Percentiles rank a stretch among this genome's conserved stretches.
phyloP scores from a whole-genome alignment of 2,113 vertebrate genomes.

The Epinephelus cyanopodus region DNA sequence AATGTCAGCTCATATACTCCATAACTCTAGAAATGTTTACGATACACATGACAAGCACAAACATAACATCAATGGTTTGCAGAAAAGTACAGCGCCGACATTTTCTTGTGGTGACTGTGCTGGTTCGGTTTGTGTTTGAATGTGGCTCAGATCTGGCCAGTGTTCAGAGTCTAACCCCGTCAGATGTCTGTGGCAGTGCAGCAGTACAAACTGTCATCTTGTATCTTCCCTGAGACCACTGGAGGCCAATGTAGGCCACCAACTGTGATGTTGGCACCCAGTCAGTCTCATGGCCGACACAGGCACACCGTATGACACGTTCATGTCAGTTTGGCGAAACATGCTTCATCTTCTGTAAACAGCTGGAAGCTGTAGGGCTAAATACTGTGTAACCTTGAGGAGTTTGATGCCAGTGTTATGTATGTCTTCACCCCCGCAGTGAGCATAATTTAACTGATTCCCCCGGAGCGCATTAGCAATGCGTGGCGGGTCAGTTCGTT shows the following conservation, averaged over 20 bases:
- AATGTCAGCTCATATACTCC: too few relatives aligned
- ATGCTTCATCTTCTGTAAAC: constrained; percentile 59
- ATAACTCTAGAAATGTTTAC: too few relatives aligned
- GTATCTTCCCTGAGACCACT: constrained; percentile 8
- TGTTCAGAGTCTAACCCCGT: constrained; percentile 15
- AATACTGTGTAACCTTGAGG: constrained; percentile 72
- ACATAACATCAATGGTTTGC: too few relatives aligned
- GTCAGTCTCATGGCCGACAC: neutral
- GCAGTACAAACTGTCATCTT: neutral
- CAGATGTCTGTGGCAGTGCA: neutral
- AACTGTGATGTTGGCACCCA: constrained; percentile 2
- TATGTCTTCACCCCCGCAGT: constrained; percentile 64
- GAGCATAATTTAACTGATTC: constrained; percentile 73
- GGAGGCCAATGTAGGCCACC: neutral
- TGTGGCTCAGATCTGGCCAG: neutral
- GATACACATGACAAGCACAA: too few relatives aligned
- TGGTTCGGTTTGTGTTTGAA: neutral
- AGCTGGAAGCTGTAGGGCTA: constrained; percentile 66
- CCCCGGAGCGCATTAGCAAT: constrained; percentile 71
- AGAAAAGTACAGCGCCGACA: too few relatives aligned
- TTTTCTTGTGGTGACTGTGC: too few relatives aligned
- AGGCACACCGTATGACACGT: neutral
- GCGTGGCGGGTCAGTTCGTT: constrained; percentile 62
- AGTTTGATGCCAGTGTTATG: constrained; percentile 61
- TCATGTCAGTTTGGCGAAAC: constrained; percentile 34